These are phyloP conservation scores for Anarsia innoxiella DNA, from an alignment of 2,888 invertebrate species.

Conservation along the genomic window DNA sequence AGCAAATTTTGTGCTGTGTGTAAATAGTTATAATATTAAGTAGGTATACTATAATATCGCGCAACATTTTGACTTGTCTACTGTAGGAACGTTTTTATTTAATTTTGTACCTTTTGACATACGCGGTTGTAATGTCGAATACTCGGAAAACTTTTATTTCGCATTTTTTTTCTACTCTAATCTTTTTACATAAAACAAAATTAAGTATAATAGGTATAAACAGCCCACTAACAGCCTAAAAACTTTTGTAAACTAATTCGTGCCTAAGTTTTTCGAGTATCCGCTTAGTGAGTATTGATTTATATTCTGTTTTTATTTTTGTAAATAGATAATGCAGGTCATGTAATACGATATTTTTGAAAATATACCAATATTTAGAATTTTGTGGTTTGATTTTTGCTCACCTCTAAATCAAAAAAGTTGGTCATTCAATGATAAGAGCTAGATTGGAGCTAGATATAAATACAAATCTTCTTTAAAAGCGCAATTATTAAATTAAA, in stretches of 20 bases:
- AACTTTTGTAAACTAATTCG: too few species aligned
- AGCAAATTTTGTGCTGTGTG: constrained; percentile 19
- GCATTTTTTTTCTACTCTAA: too few species aligned
- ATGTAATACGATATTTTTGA: constrained; percentile 74
- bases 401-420: too few species aligned
- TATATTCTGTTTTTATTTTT: constrained; percentile 56
- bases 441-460: too few species aligned
- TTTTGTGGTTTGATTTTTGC: constrained; percentile 21
- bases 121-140: constrained; percentile 10
- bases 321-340: constrained; percentile 72
- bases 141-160: too few species aligned
- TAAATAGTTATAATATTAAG: constrained; percentile 24
- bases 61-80: constrained; percentile 22
- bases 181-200: not conserved
- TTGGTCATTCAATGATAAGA: too few species aligned
- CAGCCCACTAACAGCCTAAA: too few species aligned
- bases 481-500: too few species aligned
- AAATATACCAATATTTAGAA: constrained; percentile 75
- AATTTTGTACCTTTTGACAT: constrained; percentile 23
- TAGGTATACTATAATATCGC: constrained; percentile 18
- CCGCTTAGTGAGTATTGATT: constrained; percentile 33
- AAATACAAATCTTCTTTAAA: too few species aligned
- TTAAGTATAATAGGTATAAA: not conserved
- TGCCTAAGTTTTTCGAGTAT: constrained; percentile 5
- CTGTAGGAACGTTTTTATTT: constrained; percentile 27